Base-by-base conservation (phyloP, 2,888 invertebrate genomes). In the Myopa tessellatipennis region DNA sequence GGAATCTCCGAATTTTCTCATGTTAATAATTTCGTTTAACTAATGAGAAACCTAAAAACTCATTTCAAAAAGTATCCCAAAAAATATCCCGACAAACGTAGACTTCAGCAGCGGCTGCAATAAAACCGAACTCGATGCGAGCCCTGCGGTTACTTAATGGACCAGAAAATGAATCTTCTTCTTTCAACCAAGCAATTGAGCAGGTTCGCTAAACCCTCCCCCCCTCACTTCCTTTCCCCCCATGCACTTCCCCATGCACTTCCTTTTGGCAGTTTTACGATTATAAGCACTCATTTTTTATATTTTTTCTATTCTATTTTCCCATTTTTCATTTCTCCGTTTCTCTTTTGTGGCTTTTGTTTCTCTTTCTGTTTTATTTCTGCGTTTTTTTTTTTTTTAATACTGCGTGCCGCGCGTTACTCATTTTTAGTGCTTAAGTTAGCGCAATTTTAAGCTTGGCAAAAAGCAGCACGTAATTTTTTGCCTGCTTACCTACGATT, bases 371-470 rank as follows among this genome's bases (percentile, higher is more conserved):
- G 45, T 61, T 71, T 36, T 34, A 40, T n/a, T 73, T 68, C 50
- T 16, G 16, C 18, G 26, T 58, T 69, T 71, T 74, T 73, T 71
- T 68, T 74, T 34, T 74, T 38, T 52, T 69, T 63, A 45, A 45
- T 38, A 45, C 65, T 74, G 74, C 75, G 45, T 77, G 69, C 36
- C 40, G 55, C 71, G 52, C 69, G 61, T 74, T 77, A 76, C 84
- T 85, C 83, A 85, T 85, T 85, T 84, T 85, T 83, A 85, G 83
- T 83, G 85, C 84, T 83, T 81, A 85, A 85, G 82, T 85, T 85
- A 80, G 81, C 82, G 81, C 80, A 80, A 82, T 81, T 81, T 82
- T 81, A 16, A 73, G 26, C 73, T 40, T 40, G 40, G 40, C 40
- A 40, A 40, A 40, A 8, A 40, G 40, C 40, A 40, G 40, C 58